Percentiles rank a stretch among this genome's conserved stretches.
Evolutionary conservation across 2,888 invertebrate genomes (phyloP).

Genomic region (Acleris emargana): DNA sequence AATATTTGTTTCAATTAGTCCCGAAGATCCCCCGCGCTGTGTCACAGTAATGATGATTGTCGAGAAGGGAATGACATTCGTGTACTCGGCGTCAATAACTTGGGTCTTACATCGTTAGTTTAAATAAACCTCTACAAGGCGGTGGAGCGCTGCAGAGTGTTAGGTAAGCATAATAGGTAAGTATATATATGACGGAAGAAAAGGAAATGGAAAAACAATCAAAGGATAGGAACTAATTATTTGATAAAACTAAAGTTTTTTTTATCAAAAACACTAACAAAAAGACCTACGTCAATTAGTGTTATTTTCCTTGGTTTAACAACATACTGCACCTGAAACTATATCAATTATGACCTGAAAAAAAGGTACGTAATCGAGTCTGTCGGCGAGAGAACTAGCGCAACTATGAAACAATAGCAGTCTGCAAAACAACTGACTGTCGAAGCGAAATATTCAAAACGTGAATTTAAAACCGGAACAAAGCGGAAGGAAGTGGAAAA

Average conservation of each 20-base stretch:
- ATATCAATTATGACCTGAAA: constrained; percentile 15
- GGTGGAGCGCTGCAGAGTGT: too few species aligned
- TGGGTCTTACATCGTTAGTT: background rate
- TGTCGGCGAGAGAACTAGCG: background rate
- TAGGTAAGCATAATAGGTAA: too few species aligned
- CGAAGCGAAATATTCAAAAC: constrained; percentile 5
- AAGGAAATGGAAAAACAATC: too few species aligned
- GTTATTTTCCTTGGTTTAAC: too few species aligned
- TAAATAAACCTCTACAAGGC: background rate
- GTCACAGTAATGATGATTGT: constrained; percentile 72
- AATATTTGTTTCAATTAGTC: constrained; percentile 82
- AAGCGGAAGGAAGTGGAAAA: constrained; percentile 29
- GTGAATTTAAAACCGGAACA: background rate
- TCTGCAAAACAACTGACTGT: background rate
- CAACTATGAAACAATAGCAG: constrained; percentile 3
- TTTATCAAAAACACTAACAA: too few species aligned
- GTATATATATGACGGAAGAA: too few species aligned
- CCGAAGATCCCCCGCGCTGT: constrained; percentile 55
- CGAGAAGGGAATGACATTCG: constrained; percentile 61
- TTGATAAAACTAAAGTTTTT: too few species aligned
- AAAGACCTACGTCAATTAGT: too few species aligned
- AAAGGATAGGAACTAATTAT: too few species aligned
- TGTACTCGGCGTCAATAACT: constrained; percentile 6
- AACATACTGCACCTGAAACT: constrained; percentile 6
- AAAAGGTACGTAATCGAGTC: background rate